phyloP scores from a whole-genome alignment of 1,140 invertebrate species.

The Micrasema longulum region DNA sequence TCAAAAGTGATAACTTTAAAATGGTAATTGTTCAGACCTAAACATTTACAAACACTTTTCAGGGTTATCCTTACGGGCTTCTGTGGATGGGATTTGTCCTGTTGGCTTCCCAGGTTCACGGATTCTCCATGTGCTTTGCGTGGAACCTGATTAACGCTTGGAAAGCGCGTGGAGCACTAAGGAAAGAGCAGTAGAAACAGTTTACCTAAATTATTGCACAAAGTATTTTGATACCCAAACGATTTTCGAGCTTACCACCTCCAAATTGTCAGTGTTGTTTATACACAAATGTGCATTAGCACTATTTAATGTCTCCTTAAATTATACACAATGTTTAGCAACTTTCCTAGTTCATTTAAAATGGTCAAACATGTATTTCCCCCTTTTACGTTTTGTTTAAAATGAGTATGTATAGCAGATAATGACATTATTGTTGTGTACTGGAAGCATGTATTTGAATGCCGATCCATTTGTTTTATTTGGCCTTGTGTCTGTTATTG shows the following conservation, averaged over 20 bases:
- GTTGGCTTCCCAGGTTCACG: slow-evolving; percentile 90
- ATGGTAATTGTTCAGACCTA: neutral
- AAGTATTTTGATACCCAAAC: slow-evolving; percentile 20
- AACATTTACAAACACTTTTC: slow-evolving; percentile 56
- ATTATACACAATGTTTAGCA: too few species aligned
- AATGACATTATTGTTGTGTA: too few species aligned
- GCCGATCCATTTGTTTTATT: too few species aligned
- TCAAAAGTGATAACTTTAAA: neutral
- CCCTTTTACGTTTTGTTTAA: too few species aligned
- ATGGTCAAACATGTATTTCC: too few species aligned
- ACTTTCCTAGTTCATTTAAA: too few species aligned
- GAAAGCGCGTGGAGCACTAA: slow-evolving; percentile 77
- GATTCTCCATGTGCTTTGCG: slow-evolving; percentile 90
- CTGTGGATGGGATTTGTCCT: slow-evolving; percentile 95
- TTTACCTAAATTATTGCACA: slow-evolving; percentile 22
- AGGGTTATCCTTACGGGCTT: slow-evolving; percentile 92
- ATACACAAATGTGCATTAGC: slow-evolving; percentile 2
- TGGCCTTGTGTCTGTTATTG: too few species aligned
- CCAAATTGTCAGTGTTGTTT: too few species aligned
- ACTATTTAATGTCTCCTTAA: slow-evolving; percentile 6
- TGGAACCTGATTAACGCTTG: slow-evolving; percentile 88
- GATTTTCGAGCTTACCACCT: slow-evolving; percentile 38
- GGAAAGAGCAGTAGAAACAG: slow-evolving; percentile 61
- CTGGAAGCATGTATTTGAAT: too few species aligned
- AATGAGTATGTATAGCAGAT: too few species aligned